These are phyloP conservation scores for Colostygia pectinataria DNA, from an alignment of 2,888 invertebrate genomes.

Conservation along the genomic window DNA sequence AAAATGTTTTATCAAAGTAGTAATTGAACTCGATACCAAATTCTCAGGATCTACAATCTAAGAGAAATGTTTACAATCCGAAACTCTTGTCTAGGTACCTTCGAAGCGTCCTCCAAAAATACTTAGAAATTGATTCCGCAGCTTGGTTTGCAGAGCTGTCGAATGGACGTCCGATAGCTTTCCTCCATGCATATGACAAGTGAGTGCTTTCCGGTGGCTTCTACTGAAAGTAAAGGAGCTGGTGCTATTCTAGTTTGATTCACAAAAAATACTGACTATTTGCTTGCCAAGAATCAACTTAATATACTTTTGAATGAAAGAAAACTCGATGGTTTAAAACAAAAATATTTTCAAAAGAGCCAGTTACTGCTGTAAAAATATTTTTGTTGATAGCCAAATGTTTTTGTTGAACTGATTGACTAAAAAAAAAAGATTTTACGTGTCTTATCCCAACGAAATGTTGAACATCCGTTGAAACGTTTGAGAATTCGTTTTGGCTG, in stretches of 20 bases:
- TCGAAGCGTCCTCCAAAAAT: slow-evolving; percentile 49
- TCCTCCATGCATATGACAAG: slow-evolving; percentile 51
- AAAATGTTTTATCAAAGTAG: too few relatives aligned
- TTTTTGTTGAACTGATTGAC: too few relatives aligned
- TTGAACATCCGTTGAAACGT: slow-evolving; percentile 56
- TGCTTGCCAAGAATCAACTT: too few relatives aligned
- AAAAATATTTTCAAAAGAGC: too few relatives aligned
- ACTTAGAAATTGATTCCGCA: slow-evolving; percentile 56
- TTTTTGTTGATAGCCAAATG: too few relatives aligned
- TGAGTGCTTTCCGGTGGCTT: slow-evolving; percentile 41
- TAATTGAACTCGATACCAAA: too few relatives aligned
- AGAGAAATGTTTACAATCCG: slow-evolving; percentile 37
- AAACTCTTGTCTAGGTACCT: slow-evolving; percentile 38
- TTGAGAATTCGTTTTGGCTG: slow-evolving; percentile 49
- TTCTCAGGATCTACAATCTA: not conserved
- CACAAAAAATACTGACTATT: too few relatives aligned
- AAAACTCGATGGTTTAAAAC: too few relatives aligned
- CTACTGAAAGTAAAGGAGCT: slow-evolving; percentile 5
- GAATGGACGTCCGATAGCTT: slow-evolving; percentile 51
- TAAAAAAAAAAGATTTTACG: not conserved
- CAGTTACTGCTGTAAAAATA: too few relatives aligned
- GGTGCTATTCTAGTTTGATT: not conserved
- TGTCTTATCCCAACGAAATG: slow-evolving; percentile 41
- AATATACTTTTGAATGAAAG: too few relatives aligned
- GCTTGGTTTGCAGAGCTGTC: slow-evolving; percentile 68